Evolutionary conservation across 2,888 invertebrate genomes (phyloP), one percentile per base, ranked within the genome.

Genomic region (Ischnura elegans): DNA sequence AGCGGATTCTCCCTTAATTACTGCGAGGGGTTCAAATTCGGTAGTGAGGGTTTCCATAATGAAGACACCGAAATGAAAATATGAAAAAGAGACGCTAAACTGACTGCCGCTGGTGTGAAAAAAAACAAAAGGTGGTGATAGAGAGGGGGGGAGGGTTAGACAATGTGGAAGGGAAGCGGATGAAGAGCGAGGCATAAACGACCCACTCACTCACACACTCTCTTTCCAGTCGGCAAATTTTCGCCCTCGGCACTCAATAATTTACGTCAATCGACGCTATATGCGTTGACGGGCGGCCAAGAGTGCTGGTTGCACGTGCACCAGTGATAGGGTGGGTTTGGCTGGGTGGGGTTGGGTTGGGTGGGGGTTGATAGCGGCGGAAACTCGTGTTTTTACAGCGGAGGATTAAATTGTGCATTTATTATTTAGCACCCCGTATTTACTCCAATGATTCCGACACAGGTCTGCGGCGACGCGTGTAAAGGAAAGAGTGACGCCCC

Each of bases 371-470:
- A 66, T 5, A 29, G 29, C 2, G 29, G 66, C 5, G 29, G 13
- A 6, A 76, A 13, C 76, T 13, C 36, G 36, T 36, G 36, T 2
- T 51, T 36, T 76, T 76, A 25, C 13, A 76, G 76, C 8, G 36
- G 76, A 76, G 76, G 76, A 76, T 76, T 76, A 76, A 76, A 76
- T 76, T 76, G 76, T 76, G 36, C 76, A 76, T 76, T 76, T 76
- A 76, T 76, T 76, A 76, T 76, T 76, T 76, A n/a, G n/a, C n/a
- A 76, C 76, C 76, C 36, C 76, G 36, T 76, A 76, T 76, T 36
- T 76, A 76, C 76, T 29, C 25, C 76, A 29, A 21, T 76, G 76
- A 76, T 76, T 76, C 76, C 76, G 76, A n/a, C 29, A 76, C 29
- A n/a, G 76, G n/a, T n/a, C 36, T 76, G 76, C 76, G 76, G 76